A percentile compares a stretch with the other conserved stretches of the same genome.
Conservation (phyloP, 2,797 vertebrate genomes). For the Pipistrellus pipistrellus region DNA sequence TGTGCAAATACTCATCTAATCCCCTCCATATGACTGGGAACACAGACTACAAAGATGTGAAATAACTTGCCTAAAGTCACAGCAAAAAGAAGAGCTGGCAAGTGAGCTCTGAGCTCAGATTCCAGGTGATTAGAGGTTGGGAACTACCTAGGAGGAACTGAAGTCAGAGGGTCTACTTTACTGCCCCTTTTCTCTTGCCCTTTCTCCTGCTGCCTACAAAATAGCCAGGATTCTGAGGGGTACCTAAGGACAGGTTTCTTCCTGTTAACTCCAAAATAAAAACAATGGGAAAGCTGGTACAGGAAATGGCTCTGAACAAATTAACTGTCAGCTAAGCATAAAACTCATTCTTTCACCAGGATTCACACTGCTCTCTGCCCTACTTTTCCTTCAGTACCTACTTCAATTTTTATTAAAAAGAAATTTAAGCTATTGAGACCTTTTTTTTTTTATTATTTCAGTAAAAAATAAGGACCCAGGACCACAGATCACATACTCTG, state of each 20-base stretch:
- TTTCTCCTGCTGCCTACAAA: background rate
- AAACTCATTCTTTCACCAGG: background rate
- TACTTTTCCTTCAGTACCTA: constrained; percentile 18
- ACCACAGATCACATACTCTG: background rate
- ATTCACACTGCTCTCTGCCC: constrained; percentile 61
- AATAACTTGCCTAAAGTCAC: background rate
- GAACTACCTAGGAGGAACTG: background rate
- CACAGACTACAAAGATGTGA: background rate
- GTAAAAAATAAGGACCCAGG: constrained; percentile 33
- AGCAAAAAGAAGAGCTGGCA: background rate
- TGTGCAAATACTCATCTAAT: background rate
- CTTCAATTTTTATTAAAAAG: constrained; percentile 60
- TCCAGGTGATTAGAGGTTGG: background rate
- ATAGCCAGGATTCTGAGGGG: background rate
- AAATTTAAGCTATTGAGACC: background rate
- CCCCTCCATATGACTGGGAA: background rate
- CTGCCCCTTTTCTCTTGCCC: background rate
- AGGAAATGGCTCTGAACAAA: constrained; percentile 43
- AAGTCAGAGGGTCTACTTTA: background rate
- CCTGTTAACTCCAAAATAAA: constrained; percentile 40
- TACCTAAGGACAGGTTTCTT: background rate
- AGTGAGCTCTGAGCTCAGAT: background rate
- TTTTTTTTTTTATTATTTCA: background rate
- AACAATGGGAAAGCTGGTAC: background rate
- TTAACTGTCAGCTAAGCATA: constrained; percentile 35